Evolutionary conservation across 2,113 vertebrate genomes (phyloP).

Genomic region (Cercocebus atys): DNA sequence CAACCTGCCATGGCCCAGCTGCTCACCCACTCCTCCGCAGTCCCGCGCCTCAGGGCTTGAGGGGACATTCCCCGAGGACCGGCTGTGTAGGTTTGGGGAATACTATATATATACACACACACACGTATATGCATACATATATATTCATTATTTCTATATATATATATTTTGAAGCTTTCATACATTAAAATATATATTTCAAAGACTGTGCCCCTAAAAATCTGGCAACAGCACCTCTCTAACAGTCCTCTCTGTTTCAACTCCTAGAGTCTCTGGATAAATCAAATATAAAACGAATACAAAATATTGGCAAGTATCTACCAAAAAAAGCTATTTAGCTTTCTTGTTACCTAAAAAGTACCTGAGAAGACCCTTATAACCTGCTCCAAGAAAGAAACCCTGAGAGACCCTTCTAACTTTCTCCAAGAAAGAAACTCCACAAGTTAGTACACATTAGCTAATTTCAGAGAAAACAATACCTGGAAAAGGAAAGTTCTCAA

Average conservation of each 20-base stretch:
- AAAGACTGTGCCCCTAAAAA: neutral
- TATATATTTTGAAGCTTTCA: neutral
- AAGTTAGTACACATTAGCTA: neutral
- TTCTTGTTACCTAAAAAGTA: neutral
- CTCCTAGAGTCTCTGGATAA: neutral
- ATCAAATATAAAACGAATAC: neutral
- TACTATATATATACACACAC: too few species aligned
- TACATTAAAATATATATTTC: neutral
- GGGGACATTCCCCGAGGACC: neutral
- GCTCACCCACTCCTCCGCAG: neutral
- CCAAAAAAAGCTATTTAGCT: neutral
- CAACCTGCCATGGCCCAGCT: rapidly evolving
- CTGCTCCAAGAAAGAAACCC: too few species aligned
- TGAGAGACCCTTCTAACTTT: neutral
- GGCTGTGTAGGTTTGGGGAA: neutral
- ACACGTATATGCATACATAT: too few species aligned
- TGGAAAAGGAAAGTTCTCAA: neutral
- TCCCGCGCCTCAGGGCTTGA: rapidly evolving
- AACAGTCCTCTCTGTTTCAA: neutral
- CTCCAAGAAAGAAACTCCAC: neutral
- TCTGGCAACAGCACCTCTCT: neutral
- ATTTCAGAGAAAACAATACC: neutral
- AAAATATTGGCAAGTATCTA: neutral
- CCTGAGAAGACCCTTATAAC: neutral
- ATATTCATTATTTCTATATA: too few species aligned